These are phyloP conservation scores for Atta texana DNA, from an alignment of 1,140 invertebrate species.

Conservation along the genomic window DNA sequence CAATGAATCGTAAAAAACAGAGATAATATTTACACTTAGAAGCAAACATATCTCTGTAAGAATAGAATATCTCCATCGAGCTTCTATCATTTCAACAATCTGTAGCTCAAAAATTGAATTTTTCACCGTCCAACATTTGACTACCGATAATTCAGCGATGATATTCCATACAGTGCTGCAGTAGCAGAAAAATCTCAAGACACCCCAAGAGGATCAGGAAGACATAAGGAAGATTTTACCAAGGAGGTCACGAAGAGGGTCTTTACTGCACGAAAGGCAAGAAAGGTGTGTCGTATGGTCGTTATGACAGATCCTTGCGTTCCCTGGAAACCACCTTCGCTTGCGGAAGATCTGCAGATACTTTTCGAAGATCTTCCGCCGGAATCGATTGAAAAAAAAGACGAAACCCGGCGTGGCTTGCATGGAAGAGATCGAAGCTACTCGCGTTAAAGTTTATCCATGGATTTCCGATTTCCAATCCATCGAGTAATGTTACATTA, in stretches of 20 bases:
- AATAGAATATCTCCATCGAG: background rate
- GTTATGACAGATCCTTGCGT: constrained; percentile 47
- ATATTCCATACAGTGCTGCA: constrained; percentile 30
- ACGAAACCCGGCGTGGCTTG: background rate
- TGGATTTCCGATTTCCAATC: constrained; percentile 63
- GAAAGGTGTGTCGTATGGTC: background rate
- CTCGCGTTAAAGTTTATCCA: constrained; percentile 41
- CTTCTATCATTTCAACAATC: constrained; percentile 15
- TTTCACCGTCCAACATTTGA: background rate
- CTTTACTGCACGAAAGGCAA: background rate
- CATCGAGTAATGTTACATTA: constrained; percentile 51
- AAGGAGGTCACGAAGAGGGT: constrained; percentile 10
- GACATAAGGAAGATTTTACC: background rate
- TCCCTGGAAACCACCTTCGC: background rate
- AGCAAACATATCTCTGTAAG: background rate
- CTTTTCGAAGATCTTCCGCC: background rate
- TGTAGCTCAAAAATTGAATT: background rate
- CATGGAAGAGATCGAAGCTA: background rate
- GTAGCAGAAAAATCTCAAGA: constrained; percentile 29
- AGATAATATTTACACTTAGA: background rate
- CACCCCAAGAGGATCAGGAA: background rate
- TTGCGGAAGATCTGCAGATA: background rate
- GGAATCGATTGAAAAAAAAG: constrained; percentile 10
- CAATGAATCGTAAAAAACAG: background rate
- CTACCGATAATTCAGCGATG: constrained; percentile 31